Conservation (phyloP, 2,113 vertebrate genomes). For the Thryonomys swinderianus region DNA sequence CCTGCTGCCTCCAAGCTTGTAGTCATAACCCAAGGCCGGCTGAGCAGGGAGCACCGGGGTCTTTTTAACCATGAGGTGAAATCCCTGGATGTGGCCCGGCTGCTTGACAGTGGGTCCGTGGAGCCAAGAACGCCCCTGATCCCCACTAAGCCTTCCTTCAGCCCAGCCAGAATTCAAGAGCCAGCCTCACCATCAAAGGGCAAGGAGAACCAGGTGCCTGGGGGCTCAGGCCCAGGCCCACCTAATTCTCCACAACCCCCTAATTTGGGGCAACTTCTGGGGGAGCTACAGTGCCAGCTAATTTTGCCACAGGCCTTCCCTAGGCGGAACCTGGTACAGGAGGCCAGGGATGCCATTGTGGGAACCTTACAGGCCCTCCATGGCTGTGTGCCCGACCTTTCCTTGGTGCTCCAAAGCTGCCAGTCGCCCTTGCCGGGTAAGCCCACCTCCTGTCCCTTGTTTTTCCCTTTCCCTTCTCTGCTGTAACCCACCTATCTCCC, state of each 20-base stretch:
- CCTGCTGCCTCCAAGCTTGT: conserved; percentile 57
- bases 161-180: not conserved
- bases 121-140: conserved; percentile 24
- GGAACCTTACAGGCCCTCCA: conserved; percentile 83
- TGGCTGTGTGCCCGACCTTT: conserved; percentile 84
- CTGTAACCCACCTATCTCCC: not conserved
- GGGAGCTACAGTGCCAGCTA: conserved; percentile 81
- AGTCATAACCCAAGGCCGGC: conserved; percentile 78
- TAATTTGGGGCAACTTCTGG: conserved; percentile 75
- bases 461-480: not conserved
- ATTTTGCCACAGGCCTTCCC: conserved; percentile 77
- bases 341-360: conserved; percentile 85
- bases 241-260: conserved; percentile 26
- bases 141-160: conserved; percentile 19
- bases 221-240: not conserved
- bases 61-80: conserved; percentile 92
- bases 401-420: conserved; percentile 60
- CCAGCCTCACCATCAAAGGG: not conserved
- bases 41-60: conserved; percentile 80
- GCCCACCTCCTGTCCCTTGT: not conserved
- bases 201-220: conserved; percentile 73
- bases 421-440: conserved; percentile 69
- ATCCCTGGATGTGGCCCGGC: conserved; percentile 83
- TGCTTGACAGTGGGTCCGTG: conserved; percentile 71
- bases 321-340: conserved; percentile 82